Percentiles rank a stretch among this genome's conserved stretches.
Conservation (phyloP, 2,113 vertebrate genomes). For the Daubentonia madagascariensis region DNA sequence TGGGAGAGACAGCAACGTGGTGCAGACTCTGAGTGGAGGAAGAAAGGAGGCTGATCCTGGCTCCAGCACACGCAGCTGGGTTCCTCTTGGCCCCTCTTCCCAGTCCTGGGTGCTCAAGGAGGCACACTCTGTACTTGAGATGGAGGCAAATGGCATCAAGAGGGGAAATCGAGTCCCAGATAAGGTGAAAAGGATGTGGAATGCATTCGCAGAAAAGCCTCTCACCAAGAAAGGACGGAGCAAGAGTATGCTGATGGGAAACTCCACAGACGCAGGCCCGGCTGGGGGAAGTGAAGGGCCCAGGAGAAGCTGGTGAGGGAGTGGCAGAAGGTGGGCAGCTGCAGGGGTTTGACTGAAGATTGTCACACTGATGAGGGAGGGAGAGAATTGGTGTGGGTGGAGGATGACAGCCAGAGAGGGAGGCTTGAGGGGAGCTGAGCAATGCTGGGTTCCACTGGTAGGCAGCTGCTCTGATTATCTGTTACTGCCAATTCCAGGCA, state of each 20-base stretch:
- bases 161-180: background rate
- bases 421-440: background rate
- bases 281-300: accelerated
- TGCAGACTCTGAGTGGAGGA: background rate
- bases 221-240: background rate
- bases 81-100: background rate
- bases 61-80: background rate
- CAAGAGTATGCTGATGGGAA: background rate
- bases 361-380: background rate
- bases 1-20: background rate
- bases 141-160: background rate
- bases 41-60: background rate
- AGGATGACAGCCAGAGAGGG: background rate
- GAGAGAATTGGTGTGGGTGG: background rate
- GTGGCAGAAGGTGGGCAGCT: background rate
- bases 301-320: background rate
- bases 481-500: background rate
- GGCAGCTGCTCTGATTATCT: background rate
- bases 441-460: background rate
- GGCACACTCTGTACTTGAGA: background rate
- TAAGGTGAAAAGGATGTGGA: background rate
- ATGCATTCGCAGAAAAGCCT: background rate
- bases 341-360: background rate
- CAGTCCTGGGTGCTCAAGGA: background rate
- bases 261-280: background rate